These are phyloP conservation scores for Steatocranus sp. DNA, from an alignment of 2,797 vertebrate genomes.

Conservation along the genomic window DNA sequence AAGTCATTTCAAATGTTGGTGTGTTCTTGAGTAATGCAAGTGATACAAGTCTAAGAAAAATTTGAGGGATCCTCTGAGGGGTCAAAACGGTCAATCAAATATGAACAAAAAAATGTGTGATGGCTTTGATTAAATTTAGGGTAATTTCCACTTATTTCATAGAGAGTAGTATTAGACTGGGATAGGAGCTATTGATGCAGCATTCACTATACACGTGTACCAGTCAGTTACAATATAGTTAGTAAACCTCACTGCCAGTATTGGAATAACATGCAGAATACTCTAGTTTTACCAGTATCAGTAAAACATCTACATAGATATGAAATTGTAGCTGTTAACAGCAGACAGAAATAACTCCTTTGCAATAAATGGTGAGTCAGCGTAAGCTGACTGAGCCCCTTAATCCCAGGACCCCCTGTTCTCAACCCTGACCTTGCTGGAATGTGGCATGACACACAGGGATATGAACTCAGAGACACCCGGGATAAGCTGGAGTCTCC, in stretches of 20 bases:
- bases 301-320: not conserved
- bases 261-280: not conserved
- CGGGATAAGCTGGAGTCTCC: constrained; percentile 26
- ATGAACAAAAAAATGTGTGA: not conserved
- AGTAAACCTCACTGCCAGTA: not conserved
- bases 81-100: not conserved
- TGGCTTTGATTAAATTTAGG: not conserved
- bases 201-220: not conserved
- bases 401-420: constrained; percentile 11
- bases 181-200: not conserved
- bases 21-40: not conserved
- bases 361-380: constrained; percentile 13
- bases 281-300: not conserved
- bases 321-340: not conserved
- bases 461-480: constrained; percentile 8
- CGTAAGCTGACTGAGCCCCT: constrained; percentile 16
- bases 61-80: not conserved
- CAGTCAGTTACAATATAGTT: not conserved
- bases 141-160: not conserved
- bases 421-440: constrained; percentile 73
- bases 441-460: constrained; percentile 69
- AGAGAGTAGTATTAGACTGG: not conserved
- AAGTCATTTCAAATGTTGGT: not conserved
- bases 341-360: constrained; percentile 18
- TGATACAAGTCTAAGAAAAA: not conserved